Evolutionary conservation across 2,797 vertebrate genomes (phyloP).

Genomic region (Coccyzus lansbergi): DNA sequence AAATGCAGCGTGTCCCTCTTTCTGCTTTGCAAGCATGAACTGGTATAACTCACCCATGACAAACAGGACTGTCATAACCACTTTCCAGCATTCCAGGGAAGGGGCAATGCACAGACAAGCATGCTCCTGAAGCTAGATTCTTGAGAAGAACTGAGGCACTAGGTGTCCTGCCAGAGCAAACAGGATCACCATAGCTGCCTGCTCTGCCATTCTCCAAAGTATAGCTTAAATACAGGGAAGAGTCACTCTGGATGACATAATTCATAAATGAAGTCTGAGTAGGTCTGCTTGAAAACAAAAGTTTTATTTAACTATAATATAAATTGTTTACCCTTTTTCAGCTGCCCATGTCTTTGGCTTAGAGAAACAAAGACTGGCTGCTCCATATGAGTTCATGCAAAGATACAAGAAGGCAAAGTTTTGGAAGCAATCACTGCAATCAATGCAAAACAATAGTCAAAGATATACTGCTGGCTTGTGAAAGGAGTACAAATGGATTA

Average conservation of each 20-base stretch:
- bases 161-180: neutral
- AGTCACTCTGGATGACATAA: neutral
- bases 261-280: neutral
- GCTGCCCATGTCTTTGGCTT: neutral
- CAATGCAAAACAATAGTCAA: neutral
- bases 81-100: too few relatives aligned
- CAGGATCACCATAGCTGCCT: neutral
- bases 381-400: neutral
- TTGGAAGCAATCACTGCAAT: neutral
- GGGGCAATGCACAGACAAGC: neutral
- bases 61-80: too few relatives aligned
- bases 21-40: too few relatives aligned
- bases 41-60: too few relatives aligned
- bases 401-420: neutral
- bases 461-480: neutral
- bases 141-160: neutral
- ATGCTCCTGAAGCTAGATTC: neutral
- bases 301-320: neutral
- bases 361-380: neutral
- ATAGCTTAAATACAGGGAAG: neutral
- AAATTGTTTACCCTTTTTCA: constrained; percentile 9
- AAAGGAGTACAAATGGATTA: neutral
- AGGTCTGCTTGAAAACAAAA: neutral
- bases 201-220: neutral
- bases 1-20: too few relatives aligned